Percentiles rank a stretch among this genome's conserved stretches.
Evolutionary conservation across 2,113 vertebrate genomes (phyloP).

Genomic region (Isichthys henryi): DNA sequence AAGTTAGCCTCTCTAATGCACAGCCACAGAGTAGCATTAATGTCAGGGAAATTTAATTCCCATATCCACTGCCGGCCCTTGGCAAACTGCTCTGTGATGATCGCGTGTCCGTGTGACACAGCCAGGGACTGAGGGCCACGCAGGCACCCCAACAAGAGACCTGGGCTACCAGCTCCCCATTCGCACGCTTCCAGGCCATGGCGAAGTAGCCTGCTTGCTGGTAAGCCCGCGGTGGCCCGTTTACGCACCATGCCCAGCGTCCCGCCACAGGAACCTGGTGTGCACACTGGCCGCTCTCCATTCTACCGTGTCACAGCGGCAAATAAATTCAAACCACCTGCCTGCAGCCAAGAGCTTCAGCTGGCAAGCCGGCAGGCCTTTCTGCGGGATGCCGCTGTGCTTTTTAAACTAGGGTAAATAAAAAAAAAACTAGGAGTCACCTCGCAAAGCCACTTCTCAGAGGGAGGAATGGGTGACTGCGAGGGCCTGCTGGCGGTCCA

Average conservation of each 20-base stretch:
- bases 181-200: background rate
- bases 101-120: background rate
- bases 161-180: background rate
- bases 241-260: background rate
- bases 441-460: background rate
- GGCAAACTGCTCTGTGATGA: background rate
- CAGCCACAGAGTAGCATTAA: slow-evolving; percentile 21
- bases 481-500: background rate
- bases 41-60: slow-evolving; percentile 20
- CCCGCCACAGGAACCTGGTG: slow-evolving; percentile 39
- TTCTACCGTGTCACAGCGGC: slow-evolving; percentile 43
- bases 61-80: slow-evolving; percentile 20
- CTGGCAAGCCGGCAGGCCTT: background rate
- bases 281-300: slow-evolving; percentile 27
- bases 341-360: slow-evolving; percentile 40
- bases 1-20: slow-evolving; percentile 20
- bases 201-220: background rate
- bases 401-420: background rate
- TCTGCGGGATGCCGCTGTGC: background rate
- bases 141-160: background rate
- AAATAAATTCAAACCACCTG: slow-evolving; percentile 81
- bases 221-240: background rate
- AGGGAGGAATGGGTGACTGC: background rate
- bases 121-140: background rate
- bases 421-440: background rate